A percentile compares a stretch with the other conserved stretches of the same genome.
Conservation (phyloP, 2,113 vertebrate genomes). For the Dolichotis patagonum region DNA sequence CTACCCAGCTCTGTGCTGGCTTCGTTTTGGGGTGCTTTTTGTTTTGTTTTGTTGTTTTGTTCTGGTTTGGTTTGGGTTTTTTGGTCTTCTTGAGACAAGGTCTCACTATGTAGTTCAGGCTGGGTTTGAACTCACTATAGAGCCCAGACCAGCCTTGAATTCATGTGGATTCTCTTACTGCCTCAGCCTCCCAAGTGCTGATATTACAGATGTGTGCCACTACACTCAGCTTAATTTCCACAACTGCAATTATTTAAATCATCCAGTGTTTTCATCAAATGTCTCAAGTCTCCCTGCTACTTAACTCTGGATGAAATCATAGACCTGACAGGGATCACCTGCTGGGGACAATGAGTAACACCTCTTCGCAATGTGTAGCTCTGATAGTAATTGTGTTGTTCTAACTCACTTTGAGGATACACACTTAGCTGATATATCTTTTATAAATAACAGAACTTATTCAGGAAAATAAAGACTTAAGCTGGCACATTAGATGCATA, state of each 20-base stretch:
- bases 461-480: slow-evolving; percentile 19
- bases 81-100: background rate
- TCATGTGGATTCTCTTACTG: background rate
- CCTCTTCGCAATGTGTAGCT: slow-evolving; percentile 1
- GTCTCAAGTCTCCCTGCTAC: background rate
- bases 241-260: background rate
- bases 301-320: background rate
- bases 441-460: background rate
- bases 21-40: background rate
- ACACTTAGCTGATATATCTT: background rate
- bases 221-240: background rate
- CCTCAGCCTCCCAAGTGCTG: background rate
- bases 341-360: background rate
- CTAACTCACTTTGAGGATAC: background rate
- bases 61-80: too few species aligned
- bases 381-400: background rate
- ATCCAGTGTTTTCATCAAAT: background rate
- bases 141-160: background rate
- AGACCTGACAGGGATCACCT: background rate
- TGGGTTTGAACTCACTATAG: background rate
- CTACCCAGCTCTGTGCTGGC: background rate
- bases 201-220: background rate
- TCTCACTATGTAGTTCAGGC: background rate
- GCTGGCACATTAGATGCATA: background rate
- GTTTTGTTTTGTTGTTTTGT: background rate